Conservation (phyloP, 2,888 invertebrate species). For the Ichneumoninae sp. region DNA sequence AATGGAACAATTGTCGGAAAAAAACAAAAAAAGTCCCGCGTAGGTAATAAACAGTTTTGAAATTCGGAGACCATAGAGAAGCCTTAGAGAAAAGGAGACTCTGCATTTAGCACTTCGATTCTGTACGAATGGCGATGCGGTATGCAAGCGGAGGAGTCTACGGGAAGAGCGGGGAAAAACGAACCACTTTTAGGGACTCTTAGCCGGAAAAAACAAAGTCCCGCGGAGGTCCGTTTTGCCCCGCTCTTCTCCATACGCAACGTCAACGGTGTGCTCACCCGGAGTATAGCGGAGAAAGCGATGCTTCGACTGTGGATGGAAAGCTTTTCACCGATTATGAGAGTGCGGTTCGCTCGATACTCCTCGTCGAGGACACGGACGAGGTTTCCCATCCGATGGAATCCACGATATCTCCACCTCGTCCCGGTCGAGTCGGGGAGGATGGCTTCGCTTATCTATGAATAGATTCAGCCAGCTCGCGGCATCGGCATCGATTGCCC, state of each 20-base stretch:
- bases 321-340: slow-evolving; percentile 50
- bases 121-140: slow-evolving; percentile 41
- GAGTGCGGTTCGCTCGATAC: slow-evolving; percentile 35
- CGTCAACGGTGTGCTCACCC: neutral
- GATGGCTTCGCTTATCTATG: slow-evolving; percentile 55
- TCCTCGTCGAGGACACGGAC: slow-evolving; percentile 20
- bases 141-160: neutral
- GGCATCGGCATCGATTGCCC: slow-evolving; percentile 21
- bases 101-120: too few relatives aligned
- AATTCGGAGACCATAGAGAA: too few relatives aligned
- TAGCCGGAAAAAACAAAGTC: too few relatives aligned
- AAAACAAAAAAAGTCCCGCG: too few relatives aligned
- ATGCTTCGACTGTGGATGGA: neutral
- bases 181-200: too few relatives aligned
- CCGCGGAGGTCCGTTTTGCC: too few relatives aligned
- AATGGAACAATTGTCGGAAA: too few relatives aligned
- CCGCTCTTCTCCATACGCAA: too few relatives aligned
- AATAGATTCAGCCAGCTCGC: slow-evolving; percentile 44
- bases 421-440: slow-evolving; percentile 23
- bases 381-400: slow-evolving; percentile 12
- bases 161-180: too few relatives aligned
- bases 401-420: slow-evolving; percentile 21
- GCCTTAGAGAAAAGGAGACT: too few relatives aligned
- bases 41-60: neutral
- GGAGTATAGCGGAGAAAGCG: slow-evolving; percentile 10